A percentile compares a stretch with the other conserved stretches of the same genome.
Conservation (phyloP, 2,888 invertebrate genomes). For the Linyphia triangularis region DNA sequence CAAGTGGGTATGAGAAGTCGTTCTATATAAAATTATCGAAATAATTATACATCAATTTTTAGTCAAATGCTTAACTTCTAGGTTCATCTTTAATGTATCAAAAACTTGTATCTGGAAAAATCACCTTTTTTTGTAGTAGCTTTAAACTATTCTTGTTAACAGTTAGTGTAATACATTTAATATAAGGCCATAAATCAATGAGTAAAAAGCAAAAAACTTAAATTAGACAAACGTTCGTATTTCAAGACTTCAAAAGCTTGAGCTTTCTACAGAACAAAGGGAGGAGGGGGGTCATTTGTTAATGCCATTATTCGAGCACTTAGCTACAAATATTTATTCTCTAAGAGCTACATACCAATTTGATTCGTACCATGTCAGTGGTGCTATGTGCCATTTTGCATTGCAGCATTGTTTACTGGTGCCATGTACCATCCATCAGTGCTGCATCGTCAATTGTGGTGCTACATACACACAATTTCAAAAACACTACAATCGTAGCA, state of each 20-base stretch:
- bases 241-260: not conserved
- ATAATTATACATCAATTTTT: not conserved
- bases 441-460: not conserved
- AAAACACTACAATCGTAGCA: not conserved
- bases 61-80: not conserved
- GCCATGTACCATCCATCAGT: not conserved
- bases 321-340: not conserved
- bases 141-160: too few relatives aligned
- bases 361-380: constrained; percentile 3
- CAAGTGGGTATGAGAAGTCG: too few relatives aligned
- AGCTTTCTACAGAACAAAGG: not conserved
- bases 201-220: not conserved
- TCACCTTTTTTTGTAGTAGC: not conserved
- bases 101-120: not conserved
- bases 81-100: not conserved
- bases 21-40: too few relatives aligned
- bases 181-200: not conserved
- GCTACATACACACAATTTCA: not conserved
- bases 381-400: constrained; percentile 3
- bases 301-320: not conserved
- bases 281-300: not conserved
- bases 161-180: not conserved
- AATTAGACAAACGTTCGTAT: not conserved
- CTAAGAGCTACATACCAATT: not conserved
- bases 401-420: not conserved